Evolutionary conservation across 2,888 invertebrate genomes (phyloP).

Genomic region (Melangyna quadrimaculata): DNA sequence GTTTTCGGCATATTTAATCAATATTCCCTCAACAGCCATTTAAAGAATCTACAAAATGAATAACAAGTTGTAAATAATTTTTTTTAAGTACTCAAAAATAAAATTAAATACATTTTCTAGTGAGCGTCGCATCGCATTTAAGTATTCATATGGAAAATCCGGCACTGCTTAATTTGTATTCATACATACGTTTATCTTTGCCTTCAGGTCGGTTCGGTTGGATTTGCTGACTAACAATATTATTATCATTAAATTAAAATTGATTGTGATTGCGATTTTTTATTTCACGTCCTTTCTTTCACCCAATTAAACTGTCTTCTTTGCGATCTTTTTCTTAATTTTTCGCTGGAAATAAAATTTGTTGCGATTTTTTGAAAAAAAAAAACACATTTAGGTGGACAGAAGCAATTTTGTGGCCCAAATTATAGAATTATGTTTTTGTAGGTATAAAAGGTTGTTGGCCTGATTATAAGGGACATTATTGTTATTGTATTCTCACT

Average conservation of each 20-base stretch:
- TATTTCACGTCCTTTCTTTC: constrained; percentile 43
- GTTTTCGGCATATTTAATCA: too few species aligned
- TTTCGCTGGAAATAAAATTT: background rate
- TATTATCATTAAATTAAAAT: constrained; percentile 53
- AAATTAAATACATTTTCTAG: too few species aligned
- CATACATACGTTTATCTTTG: background rate
- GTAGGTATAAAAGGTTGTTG: background rate
- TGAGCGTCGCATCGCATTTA: too few species aligned
- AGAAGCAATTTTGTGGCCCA: background rate
- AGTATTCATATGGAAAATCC: background rate
- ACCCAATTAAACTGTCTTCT: constrained; percentile 36
- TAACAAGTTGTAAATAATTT: too few species aligned
- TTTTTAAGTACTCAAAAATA: too few species aligned
- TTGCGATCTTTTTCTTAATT: background rate
- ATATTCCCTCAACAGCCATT: too few species aligned
- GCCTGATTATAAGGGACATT: background rate
- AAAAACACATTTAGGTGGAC: background rate
- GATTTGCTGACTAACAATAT: constrained; percentile 46
- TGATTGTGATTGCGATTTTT: constrained; percentile 56
- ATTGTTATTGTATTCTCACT: background rate
- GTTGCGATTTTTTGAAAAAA: background rate
- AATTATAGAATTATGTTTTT: constrained; percentile 1
- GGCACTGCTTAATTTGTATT: constrained; percentile 2
- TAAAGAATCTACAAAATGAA: too few species aligned
- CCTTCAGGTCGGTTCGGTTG: background rate